These are phyloP conservation scores for Pitta sordida DNA, from an alignment of 2,113 vertebrate genomes.

Conservation along the genomic window DNA sequence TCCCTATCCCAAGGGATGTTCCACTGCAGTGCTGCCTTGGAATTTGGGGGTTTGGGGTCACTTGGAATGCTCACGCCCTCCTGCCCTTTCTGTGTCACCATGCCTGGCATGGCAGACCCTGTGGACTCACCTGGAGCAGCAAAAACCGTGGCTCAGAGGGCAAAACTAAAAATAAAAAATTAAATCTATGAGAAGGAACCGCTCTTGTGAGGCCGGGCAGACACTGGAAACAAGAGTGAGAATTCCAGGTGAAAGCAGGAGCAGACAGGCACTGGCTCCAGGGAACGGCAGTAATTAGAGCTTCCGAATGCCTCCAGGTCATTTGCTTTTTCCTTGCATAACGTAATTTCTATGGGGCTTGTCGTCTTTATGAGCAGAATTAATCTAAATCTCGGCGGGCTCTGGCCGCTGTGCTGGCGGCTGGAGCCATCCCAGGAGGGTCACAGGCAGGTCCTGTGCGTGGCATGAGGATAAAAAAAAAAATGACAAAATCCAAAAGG, in stretches of 20 bases:
- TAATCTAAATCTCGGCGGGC: not conserved
- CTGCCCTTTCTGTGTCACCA: not conserved
- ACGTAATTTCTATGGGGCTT: conserved; percentile 9
- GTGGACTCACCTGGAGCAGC: fast-evolving
- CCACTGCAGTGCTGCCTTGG: fast-evolving
- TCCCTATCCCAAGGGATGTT: not conserved
- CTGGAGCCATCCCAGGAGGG: not conserved
- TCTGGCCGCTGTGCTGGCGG: not conserved
- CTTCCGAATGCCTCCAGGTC: not conserved
- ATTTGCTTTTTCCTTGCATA: not conserved
- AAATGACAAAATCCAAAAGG: not conserved
- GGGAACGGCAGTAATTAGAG: not conserved
- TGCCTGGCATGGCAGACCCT: not conserved
- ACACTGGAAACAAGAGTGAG: fast-evolving
- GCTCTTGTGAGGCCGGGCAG: not conserved
- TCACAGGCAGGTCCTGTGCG: conserved; percentile 13
- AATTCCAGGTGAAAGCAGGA: not conserved
- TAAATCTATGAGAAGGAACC: not conserved
- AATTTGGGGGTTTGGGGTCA: not conserved
- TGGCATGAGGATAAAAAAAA: not conserved
- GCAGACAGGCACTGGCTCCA: not conserved
- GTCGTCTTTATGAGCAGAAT: not conserved
- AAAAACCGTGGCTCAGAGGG: not conserved
- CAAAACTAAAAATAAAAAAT: fast-evolving
- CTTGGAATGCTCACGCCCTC: fast-evolving